Base-by-base conservation (phyloP, 2,888 invertebrate species). In the Archaeoteleia sp. region DNA sequence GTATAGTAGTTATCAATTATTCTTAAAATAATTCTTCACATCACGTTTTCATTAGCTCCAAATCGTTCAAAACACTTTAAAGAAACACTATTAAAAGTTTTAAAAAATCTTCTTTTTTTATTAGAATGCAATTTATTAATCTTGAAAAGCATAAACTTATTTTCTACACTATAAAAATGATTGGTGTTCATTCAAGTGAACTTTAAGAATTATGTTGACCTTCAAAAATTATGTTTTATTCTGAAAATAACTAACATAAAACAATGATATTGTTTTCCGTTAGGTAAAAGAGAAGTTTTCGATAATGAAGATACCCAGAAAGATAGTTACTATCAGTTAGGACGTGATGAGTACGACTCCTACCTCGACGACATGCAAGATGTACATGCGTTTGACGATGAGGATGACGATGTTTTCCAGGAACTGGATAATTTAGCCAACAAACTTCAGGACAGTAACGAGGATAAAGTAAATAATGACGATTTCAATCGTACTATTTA, bases 321-420 rank as follows among this genome's bases (percentile, higher is more conserved):
- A 12, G 15, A 34, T n/a, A 20, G 58, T 5, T 63, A 45, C 5
- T 40, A 65, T 15, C 65, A 74, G 43, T 70, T 20, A 8, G 68
- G 51, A 10, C 20, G 57, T 2, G 54, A 40, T 2, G 46, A 76
- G 6, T 58, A 51, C 9, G 57, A 70, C 2, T 58, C 66, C 2
- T 69, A 70, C 8, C 20, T 70, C 7, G 74, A 81, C 3, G 76
- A 78, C 13, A 63, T 55, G 39, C 72, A 77, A 20, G 77, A 78
- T 15, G 66, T 74, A 2, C 74, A 78, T 5, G 78, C 72, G 0
- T 77, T 78, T 12, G 78, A 82, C 20, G 79, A 79, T 13, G 78
- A 82, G 40, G 81, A 82, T 30, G 81, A 81, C 51, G 73, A 78
- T n/a, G 76, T 78, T 46, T 49, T 72, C 5, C 70, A 79, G 8